Base-by-base conservation (phyloP, 2,888 invertebrate genomes). In the Tetragonula carbonaria region DNA sequence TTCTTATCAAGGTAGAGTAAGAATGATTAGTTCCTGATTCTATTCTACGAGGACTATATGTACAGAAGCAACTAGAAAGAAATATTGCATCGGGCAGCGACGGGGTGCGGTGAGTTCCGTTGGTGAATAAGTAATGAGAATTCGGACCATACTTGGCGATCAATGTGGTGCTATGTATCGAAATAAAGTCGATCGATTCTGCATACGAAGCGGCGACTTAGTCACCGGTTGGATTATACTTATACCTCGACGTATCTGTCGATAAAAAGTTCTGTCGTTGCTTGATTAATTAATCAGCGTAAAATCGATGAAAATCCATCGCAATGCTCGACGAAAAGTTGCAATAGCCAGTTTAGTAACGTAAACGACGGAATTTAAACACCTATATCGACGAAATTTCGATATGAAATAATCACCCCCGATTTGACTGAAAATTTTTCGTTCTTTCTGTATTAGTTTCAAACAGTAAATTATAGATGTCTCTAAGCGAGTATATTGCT, bases 61-160 rank as follows among this genome's bases (percentile, higher is more conserved):
- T 21, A 59, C 13, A n/a, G 33, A 8, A 28, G 13, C 38, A 67
- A n/a, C 55, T 5, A 73, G 21, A 71, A 53, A 65, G 51, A 71
- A 72, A 74, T 57, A 59, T 80, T n/a, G 73, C 74, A 62, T 59
- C 63, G 70, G 63, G 55, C 73, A 80, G 73, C 81, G 74, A 80
- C 68, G 76, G 82, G 81, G 71, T 77, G 84, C 77, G 80, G 77
- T 76, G 70, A 81, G 73, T 76, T 85, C 74, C 51, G 38, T 74
- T 66, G 28, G 67, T 90, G 89, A 90, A 89, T 89, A 86, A 90
- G n/a, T 85, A 65, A 89, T 16, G 38, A 33, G 72, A 66, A 63
- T 81, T 77, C 78, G 55, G 66, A 68, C 67, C 23, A 80, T 78
- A 79, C 62, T 78, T 70, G 72, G 28, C 85, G 90, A 79, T 87